Evolutionary conservation across 2,797 vertebrate genomes (phyloP).

Genomic region (Pseudochromis fuscus): DNA sequence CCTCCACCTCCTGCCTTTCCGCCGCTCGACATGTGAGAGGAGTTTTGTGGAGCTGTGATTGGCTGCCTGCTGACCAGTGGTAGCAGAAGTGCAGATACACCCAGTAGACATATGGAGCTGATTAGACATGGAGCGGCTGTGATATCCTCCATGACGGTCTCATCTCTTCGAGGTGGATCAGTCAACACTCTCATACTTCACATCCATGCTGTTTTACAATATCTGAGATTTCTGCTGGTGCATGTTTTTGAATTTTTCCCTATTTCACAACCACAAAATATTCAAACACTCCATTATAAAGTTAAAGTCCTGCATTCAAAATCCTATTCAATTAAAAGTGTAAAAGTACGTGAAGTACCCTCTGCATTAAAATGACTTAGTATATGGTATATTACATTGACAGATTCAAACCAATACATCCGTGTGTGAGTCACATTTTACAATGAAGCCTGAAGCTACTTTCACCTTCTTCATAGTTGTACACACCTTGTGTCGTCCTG

Average conservation of each 20-base stretch:
- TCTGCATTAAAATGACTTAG: too few relatives aligned
- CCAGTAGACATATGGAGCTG: conserved; percentile 69
- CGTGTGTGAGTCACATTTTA: too few relatives aligned
- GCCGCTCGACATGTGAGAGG: conserved; percentile 21
- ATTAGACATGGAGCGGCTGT: conserved; percentile 60
- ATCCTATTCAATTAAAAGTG: too few relatives aligned
- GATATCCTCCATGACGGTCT: conserved; percentile 57
- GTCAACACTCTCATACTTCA: conserved; percentile 18
- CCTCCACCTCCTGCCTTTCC: background rate
- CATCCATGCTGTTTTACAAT: background rate
- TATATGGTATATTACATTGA: too few relatives aligned
- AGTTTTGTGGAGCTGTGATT: conserved; percentile 48
- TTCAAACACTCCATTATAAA: too few relatives aligned
- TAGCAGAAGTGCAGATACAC: conserved; percentile 36
- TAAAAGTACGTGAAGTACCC: too few relatives aligned
- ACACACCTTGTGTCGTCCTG: too few relatives aligned
- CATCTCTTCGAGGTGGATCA: conserved; percentile 26
- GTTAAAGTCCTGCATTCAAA: too few relatives aligned
- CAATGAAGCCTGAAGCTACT: too few relatives aligned
- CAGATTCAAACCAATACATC: too few relatives aligned
- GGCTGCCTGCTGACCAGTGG: conserved; percentile 56
- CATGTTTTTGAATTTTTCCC: background rate
- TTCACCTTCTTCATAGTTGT: conserved; percentile 58
- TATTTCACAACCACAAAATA: background rate
- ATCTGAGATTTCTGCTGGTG: background rate